A percentile compares a stretch with the other conserved stretches of the same genome.
phyloP scores from a whole-genome alignment of 2,797 vertebrate species.

The Eupleurogrammus muticus region DNA sequence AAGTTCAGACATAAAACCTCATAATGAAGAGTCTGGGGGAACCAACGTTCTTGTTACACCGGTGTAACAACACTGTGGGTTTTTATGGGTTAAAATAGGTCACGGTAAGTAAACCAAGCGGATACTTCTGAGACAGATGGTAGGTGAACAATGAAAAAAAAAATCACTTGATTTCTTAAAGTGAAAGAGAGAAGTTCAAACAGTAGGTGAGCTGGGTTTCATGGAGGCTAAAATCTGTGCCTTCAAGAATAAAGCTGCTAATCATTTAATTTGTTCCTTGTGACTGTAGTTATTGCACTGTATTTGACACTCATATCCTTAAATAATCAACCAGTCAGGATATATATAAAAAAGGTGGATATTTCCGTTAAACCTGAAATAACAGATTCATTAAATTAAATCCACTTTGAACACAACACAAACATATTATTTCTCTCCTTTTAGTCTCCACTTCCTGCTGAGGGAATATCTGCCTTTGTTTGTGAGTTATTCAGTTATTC shows the following conservation, averaged over 20 bases:
- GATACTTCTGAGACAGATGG: conserved; percentile 13
- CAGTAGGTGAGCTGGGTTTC: background rate
- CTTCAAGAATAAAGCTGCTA: background rate
- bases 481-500: background rate
- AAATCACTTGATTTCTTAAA: background rate
- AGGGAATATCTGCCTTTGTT: background rate
- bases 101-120: conserved; percentile 2
- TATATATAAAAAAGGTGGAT: no score
- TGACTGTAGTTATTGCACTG: background rate
- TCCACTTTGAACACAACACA: background rate
- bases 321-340: no score
- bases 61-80: no score
- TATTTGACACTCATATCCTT: background rate
- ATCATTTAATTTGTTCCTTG: conserved; percentile 2
- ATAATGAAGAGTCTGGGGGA: no score
- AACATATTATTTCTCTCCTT: background rate
- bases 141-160: background rate
- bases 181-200: background rate
- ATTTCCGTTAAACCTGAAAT: no score
- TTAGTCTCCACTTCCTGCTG: background rate
- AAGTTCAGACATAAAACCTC: no score
- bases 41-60: no score
- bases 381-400: no score
- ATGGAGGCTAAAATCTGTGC: background rate
- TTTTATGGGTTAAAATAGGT: no score